Evolutionary conservation across 2,113 vertebrate species (phyloP), one percentile per base, ranked within the genome.

Genomic region (Chroicocephalus ridibundus): DNA sequence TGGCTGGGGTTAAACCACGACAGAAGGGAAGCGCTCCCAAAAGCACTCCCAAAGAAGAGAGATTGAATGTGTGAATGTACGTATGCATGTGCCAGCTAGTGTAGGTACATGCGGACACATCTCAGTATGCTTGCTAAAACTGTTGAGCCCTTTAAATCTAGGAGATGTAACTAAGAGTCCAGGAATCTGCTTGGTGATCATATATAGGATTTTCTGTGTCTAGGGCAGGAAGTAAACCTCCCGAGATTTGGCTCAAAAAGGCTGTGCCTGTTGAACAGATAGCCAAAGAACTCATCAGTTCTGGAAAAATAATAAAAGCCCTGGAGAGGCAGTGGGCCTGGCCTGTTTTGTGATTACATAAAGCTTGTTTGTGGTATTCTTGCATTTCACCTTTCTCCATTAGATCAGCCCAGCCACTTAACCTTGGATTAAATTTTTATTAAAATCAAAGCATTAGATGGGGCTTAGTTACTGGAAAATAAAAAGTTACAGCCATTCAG

Each of bases 41-140:
- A 52, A 65, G 34, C 31, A 15, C 9, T 52, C 36, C 40, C 31
- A 40, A 54, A 79, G 66, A 32, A 26, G 17, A 61, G 20, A 5
- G 32, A 32, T 34, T 46, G 12, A 49, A 42, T 17, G 21, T n/a
- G 34, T 36, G 32, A 21, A n/a, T 16, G 27, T 21, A 13, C 8
- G 17, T 13, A 24, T 11, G 9, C 11, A 8, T 5, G 18, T 72
- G 38, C 66, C 70, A 74, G 54, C 49, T 66, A 4, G 46, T 13
- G 40, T 2, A 2, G n/a, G 10, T 71, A 21, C 10, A 19, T 1
- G 2, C 6, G 26, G n/a, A 15, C 52, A 10, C 11, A 11, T 44
- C 77, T 80, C 55, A 15, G 24, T 12, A 12, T 29, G 51, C 27
- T 80, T 80, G 27, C 54, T 54, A 9, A 57, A 86, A 51, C 20